These are phyloP conservation scores for Rhaphigaster nebulosa DNA, from an alignment of 2,888 invertebrate species.

Conservation along the genomic window DNA sequence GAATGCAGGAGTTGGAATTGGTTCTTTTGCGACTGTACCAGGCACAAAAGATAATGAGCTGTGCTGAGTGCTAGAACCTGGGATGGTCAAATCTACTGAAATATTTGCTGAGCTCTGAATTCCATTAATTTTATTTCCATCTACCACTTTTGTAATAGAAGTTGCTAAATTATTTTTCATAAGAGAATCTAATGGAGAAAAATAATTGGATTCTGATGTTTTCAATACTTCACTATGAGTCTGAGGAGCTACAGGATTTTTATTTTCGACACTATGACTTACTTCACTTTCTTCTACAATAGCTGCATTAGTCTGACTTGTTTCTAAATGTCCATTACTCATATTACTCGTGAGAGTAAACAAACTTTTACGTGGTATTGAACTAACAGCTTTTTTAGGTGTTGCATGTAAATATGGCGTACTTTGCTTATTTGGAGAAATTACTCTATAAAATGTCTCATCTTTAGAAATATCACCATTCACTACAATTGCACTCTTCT, in stretches of 20 bases:
- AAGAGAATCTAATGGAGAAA: neutral
- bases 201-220: neutral
- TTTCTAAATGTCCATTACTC: conserved; percentile 8
- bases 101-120: neutral
- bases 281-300: neutral
- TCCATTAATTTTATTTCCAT: neutral
- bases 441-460: conserved; percentile 33
- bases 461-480: conserved; percentile 46
- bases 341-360: conserved; percentile 47
- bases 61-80: neutral
- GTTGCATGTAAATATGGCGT: conserved; percentile 28
- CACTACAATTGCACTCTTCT: conserved; percentile 20
- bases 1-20: conserved; percentile 35
- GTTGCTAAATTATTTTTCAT: conserved; percentile 33
- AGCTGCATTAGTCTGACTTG: neutral
- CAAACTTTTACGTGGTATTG: conserved; percentile 51
- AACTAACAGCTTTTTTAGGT: conserved; percentile 26
- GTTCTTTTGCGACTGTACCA: conserved; percentile 8
- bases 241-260: neutral
- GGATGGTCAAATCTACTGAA: neutral
- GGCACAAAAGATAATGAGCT: neutral
- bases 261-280: neutral
- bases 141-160: conserved; percentile 6
- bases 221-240: neutral
- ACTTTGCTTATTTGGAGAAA: conserved; percentile 52